Base-by-base conservation (phyloP, 2,797 vertebrate genomes). In the Siniperca scherzeri region DNA sequence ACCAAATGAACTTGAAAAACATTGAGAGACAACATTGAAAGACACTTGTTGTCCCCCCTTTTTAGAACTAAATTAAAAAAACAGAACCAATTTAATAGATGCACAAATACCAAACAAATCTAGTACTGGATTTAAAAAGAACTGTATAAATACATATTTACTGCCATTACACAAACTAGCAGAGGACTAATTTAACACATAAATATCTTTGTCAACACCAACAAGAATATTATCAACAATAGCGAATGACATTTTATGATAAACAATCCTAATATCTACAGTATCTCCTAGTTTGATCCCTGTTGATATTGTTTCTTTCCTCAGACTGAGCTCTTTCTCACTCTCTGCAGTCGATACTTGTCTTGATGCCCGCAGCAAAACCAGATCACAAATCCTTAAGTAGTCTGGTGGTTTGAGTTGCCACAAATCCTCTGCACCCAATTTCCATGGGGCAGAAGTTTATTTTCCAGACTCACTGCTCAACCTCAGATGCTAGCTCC, bases 381-480 rank as follows among this genome's bases (percentile, higher is more conserved):
- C 57, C 73, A 57, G 83, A 68, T 88, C 76, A 73, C 77, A 85
- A 87, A 86, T 82, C 80, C 65, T 75, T 75, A 25, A 80, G 83
- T 71, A 66, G 77, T 62, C 57, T 62, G 53, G n/a, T 6, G 77
- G 74, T 77, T 86, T 62, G 42, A 85, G 75, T 84, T 65, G 73
- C 71, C 66, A 56, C 82, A 90, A 85, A 88, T 89, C 78, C 82
- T 70, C 78, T 66, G 72, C 79, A 62, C 74, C 74, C 80, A 82
- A 66, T 88, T 86, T 89, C 74, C 71, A 70, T 25, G 30, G 74
- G 50, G 73, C 64, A 83, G 70, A 82, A 78, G 74, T 89, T 85
- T 84, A 80, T 89, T 86, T 91, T 78, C 71, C 74, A 79, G 69
- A 85, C 83, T 85, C 77, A 80, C 69, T 77, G 66, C 78, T 88